Percentiles rank a stretch among this genome's conserved stretches.
Evolutionary conservation across 1,140 invertebrate genomes (phyloP).

Genomic region (Lordiphosa clarofinis): DNA sequence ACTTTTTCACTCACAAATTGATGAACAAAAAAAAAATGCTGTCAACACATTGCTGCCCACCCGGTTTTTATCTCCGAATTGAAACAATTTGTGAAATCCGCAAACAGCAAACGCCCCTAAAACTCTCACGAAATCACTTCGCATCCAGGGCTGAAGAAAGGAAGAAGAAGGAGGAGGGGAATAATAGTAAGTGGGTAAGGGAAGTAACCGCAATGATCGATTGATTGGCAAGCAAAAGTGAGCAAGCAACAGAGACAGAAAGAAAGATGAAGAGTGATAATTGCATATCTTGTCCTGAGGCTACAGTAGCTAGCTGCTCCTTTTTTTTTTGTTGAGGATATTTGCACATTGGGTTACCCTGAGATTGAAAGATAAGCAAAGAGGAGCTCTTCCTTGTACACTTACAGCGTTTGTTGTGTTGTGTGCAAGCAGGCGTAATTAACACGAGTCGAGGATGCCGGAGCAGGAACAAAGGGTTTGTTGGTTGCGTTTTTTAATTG

Average conservation of each 20-base stretch:
- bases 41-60: constrained; percentile 20
- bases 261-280: constrained; percentile 12
- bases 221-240: constrained; percentile 14
- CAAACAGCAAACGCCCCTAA: constrained; percentile 9
- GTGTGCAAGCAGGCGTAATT: constrained; percentile 58
- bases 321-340: constrained; percentile 33
- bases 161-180: too few relatives aligned
- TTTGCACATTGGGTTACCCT: constrained; percentile 52
- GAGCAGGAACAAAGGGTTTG: neutral
- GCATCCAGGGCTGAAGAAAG: neutral
- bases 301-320: constrained; percentile 48
- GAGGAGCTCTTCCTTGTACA: constrained; percentile 14
- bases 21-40: constrained; percentile 4
- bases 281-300: constrained; percentile 38
- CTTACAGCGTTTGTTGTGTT: neutral
- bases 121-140: neutral
- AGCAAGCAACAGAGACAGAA: constrained; percentile 16
- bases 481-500: constrained; percentile 54
- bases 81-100: constrained; percentile 5
- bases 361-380: constrained; percentile 1
- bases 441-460: constrained; percentile 27
- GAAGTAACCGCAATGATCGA: constrained; percentile 48
- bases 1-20: too few relatives aligned
- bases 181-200: constrained; percentile 4
- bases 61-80: constrained; percentile 3